These are phyloP conservation scores for Oreochromis tanganicae DNA, from an alignment of 2,113 vertebrate species.

Conservation along the genomic window DNA sequence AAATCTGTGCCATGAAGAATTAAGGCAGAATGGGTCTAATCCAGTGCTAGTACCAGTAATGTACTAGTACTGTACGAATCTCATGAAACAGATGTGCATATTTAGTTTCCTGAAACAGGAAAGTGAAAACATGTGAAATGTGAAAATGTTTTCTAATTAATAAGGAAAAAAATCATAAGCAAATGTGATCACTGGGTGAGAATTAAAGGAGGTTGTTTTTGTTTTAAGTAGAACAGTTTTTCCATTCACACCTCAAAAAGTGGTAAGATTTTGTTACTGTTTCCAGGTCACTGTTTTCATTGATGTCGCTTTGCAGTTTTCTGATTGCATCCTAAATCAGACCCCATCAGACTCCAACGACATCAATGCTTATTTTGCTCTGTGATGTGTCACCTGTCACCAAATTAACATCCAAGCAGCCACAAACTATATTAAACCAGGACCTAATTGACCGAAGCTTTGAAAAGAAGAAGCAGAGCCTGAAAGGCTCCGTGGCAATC, in stretches of 20 bases:
- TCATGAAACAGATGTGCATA: background rate
- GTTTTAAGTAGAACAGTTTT: background rate
- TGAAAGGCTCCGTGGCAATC: constrained; percentile 10
- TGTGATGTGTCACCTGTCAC: constrained; percentile 61
- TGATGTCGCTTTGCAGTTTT: background rate
- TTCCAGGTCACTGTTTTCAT: background rate
- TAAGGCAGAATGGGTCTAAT: background rate
- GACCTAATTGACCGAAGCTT: constrained; percentile 34
- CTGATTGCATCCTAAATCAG: background rate
- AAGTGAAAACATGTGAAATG: background rate
- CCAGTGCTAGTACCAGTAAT: background rate
- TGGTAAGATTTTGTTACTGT: background rate
- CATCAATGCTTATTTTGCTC: constrained; percentile 6
- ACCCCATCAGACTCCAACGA: background rate
- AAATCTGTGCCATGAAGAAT: background rate
- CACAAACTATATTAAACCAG: constrained; percentile 20
- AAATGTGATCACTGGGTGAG: background rate
- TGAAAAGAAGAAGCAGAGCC: constrained; percentile 44
- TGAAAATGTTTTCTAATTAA: background rate
- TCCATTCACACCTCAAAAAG: background rate
- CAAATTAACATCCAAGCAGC: constrained; percentile 18
- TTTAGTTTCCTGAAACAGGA: background rate
- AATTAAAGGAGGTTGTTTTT: background rate
- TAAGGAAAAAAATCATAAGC: background rate
- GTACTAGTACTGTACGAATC: background rate